Conservation (phyloP, 1,140 invertebrate species). For the Trissolcus basalis region DNA sequence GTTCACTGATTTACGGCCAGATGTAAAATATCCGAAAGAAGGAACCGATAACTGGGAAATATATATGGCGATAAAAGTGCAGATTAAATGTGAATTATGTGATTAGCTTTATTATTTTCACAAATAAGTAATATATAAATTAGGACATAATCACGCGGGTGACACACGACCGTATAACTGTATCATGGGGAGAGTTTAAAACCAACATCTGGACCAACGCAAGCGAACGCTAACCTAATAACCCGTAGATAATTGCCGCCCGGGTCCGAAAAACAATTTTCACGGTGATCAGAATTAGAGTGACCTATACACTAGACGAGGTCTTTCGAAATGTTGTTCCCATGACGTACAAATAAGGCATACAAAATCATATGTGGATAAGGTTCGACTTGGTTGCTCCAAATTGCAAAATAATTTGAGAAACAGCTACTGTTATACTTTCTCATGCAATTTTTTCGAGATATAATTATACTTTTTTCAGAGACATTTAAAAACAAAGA, state of each 20-base stretch:
- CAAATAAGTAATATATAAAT: conserved; percentile 45
- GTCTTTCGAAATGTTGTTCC: conserved; percentile 62
- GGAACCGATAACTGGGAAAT: conserved; percentile 37
- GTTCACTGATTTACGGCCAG: conserved; percentile 11
- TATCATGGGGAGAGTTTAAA: conserved; percentile 22
- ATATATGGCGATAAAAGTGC: conserved; percentile 21
- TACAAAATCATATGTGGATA: conserved; percentile 70
- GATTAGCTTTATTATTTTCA: neutral
- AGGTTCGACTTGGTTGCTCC: conserved; percentile 64
- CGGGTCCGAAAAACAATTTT: conserved; percentile 69
- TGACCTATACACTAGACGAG: conserved; percentile 47
- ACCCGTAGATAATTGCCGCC: conserved; percentile 65
- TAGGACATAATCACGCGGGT: conserved; percentile 29
- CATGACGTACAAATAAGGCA: conserved; percentile 72
- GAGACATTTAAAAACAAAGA: too few relatives aligned
- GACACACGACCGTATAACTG: conserved; percentile 16
- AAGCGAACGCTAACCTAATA: conserved; percentile 62
- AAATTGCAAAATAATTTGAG: conserved; percentile 73
- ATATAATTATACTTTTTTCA: too few relatives aligned
- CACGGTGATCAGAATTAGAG: conserved; percentile 74
- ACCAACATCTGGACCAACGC: conserved; percentile 56
- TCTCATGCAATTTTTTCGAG: conserved; percentile 25
- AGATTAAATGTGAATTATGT: conserved; percentile 44
- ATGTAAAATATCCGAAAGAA: conserved; percentile 35
- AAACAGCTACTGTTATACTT: conserved; percentile 56